phyloP scores from a whole-genome alignment of 2,113 vertebrate genomes.

The Orycteropus afer region DNA sequence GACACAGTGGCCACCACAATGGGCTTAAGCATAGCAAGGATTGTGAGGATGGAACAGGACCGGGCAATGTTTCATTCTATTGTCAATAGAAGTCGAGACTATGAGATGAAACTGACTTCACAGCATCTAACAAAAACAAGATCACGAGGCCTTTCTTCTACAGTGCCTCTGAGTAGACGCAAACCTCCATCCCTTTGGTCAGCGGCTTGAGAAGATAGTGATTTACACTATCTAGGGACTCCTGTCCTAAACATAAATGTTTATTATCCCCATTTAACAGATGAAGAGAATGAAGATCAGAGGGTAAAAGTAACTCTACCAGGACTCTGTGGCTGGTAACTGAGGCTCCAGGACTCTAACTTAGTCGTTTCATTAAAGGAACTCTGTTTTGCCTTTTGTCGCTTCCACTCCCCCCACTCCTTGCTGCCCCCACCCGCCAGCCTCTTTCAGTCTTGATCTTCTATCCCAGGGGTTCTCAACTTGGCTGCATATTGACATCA shows the following conservation, averaged over 20 bases:
- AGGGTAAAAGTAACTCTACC: neutral
- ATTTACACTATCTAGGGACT: neutral
- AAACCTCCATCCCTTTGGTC: neutral
- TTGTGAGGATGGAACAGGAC: no score
- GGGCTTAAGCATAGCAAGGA: no score
- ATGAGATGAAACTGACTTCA: no score
- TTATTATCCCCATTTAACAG: neutral
- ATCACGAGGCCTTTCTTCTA: neutral
- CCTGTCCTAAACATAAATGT: neutral
- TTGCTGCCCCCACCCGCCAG: neutral
- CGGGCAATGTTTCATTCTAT: no score
- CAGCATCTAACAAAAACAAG: no score
- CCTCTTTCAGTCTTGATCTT: neutral
- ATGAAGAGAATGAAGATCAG: slow-evolving; percentile 18
- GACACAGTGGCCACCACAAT: no score
- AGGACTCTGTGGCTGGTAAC: neutral
- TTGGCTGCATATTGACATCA: neutral
- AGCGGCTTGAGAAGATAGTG: neutral
- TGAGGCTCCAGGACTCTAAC: neutral
- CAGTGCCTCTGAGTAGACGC: neutral
- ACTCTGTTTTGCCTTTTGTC: neutral
- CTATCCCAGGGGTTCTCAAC: neutral
- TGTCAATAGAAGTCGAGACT: no score
- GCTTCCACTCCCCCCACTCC: neutral
- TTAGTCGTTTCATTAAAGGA: neutral